Evolutionary conservation across 2,113 vertebrate genomes (phyloP).

Genomic region (Scopus umbretta): DNA sequence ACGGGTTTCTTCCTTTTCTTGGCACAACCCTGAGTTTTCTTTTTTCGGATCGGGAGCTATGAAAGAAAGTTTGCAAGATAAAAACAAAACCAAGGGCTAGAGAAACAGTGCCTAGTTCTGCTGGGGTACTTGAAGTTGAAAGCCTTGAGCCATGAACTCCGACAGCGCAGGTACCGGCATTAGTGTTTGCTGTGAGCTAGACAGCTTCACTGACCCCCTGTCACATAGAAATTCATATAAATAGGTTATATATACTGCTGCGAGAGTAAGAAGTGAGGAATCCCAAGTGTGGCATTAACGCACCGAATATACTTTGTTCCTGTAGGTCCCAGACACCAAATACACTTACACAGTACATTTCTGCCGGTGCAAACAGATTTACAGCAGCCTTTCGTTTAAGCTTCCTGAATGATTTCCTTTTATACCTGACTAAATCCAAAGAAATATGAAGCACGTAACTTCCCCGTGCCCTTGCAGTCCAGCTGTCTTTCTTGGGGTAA

Average conservation of each 20-base stretch:
- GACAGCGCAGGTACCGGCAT: background rate
- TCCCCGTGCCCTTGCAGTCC: background rate
- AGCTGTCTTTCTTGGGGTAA: no score
- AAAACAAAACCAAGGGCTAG: background rate
- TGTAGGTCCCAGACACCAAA: background rate
- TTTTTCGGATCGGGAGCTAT: background rate
- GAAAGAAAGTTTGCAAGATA: background rate
- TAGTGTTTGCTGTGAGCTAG: no score
- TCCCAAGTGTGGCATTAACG: background rate
- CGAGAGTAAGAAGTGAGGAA: background rate
- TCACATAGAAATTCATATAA: rapidly evolving
- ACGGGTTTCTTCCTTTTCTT: background rate
- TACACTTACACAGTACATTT: rapidly evolving
- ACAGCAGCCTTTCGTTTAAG: background rate
- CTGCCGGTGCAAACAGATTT: background rate
- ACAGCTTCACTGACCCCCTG: background rate
- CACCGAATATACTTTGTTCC: background rate
- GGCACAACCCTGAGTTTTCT: background rate
- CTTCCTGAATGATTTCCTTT: background rate
- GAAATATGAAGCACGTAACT: background rate
- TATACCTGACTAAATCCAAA: background rate
- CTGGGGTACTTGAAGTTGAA: background rate
- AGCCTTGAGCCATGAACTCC: background rate
- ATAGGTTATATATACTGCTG: rapidly evolving
- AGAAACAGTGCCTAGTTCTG: background rate